Base-by-base conservation (phyloP, 2,888 invertebrate genomes). In the Stenichneumon culpator region DNA sequence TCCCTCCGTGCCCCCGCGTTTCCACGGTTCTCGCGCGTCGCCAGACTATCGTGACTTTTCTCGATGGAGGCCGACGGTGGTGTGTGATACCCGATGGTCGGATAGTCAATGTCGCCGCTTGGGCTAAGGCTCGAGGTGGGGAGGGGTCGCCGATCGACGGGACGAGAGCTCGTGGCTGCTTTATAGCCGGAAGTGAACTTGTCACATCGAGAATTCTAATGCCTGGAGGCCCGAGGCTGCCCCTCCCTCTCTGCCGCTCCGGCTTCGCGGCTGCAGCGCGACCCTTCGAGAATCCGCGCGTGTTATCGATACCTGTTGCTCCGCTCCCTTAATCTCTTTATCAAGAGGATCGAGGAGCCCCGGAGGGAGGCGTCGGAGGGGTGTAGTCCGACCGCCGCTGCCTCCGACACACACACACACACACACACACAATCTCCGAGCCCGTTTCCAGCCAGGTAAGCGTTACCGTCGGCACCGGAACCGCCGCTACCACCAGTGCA, bases 251-350 rank as follows among this genome's bases (percentile, higher is more conserved):
- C 9, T 19, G 28, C 44, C 36, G 54, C 44, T n/a, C 16, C 36
- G 39, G 60, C 60, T 6, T 16, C 32, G 32, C 16, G 60, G 28
- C 32, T 32, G 28, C 60, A 28, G 60, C 60, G 73, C 77, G 83
- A 82, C 81, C 83, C 86, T 84, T 82, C 79, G 82, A 68, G 83
- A 83, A 87, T 86, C 83, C 82, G 79, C 86, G 86, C 80, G 68
- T 83, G 86, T 86, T 86, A 87, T 88, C 88, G 87, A 88, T 88
- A 88, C 88, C 88, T 88, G 88, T 88, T 88, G 88, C 88, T 86
- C 82, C 44, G 70, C 82, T 87, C 83, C 87, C 88, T 87, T 88
- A 88, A 88, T 88, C 88, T 88, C 88, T 88, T 88, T 88, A 88
- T 88, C 87, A 87, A 87, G 88, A 87, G 85, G 57, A 82, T 70